Conservation (phyloP, 2,113 vertebrate species). For the rat (Rattus norvegicus) region DNA sequence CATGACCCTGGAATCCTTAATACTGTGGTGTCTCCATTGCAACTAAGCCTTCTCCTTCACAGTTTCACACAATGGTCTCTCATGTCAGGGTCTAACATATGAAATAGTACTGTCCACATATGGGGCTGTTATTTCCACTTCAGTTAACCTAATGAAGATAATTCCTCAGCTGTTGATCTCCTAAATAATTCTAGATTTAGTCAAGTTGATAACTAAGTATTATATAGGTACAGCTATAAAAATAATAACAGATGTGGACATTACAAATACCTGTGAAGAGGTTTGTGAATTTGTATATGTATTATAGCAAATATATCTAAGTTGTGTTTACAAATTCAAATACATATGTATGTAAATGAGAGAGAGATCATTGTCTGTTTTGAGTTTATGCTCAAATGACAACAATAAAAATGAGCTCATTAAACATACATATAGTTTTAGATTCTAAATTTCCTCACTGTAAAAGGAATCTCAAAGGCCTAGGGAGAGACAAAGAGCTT, state of each 20-base stretch:
- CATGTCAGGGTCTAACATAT: not conserved
- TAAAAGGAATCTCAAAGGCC: not conserved
- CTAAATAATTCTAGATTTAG: not conserved
- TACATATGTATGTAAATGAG: not conserved
- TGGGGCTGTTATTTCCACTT: not conserved
- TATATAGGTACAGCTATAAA: not conserved
- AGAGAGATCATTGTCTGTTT: too few species aligned
- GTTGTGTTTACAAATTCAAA: too few species aligned
- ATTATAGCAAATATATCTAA: not conserved
- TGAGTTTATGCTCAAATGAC: not conserved
- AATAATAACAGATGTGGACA: not conserved
- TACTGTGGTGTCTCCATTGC: not conserved
- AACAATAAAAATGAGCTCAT: not conserved
- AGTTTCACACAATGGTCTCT: not conserved
- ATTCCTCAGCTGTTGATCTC: not conserved
- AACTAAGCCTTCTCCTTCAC: not conserved
- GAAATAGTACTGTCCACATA: not conserved
- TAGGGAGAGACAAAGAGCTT: not conserved
- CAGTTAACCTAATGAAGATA: not conserved
- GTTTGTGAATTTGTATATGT: not conserved
- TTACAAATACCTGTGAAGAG: not conserved
- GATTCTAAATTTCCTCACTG: not conserved
- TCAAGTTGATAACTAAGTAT: not conserved
- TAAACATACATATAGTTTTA: not conserved
- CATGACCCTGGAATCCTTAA: not conserved